Conservation (phyloP, 2,888 invertebrate species). For the Conomelus anceps region DNA sequence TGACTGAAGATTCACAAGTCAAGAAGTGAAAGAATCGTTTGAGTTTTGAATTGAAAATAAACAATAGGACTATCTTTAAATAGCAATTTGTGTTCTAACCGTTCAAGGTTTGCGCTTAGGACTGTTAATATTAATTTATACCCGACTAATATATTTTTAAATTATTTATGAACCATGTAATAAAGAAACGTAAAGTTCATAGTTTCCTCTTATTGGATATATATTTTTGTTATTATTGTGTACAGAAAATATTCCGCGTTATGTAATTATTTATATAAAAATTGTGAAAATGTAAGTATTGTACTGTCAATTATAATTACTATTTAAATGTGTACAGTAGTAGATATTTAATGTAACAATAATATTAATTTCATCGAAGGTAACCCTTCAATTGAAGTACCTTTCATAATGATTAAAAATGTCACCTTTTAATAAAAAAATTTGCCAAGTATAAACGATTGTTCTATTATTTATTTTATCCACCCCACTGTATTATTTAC, state of each 20-base stretch:
- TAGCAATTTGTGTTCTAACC: background rate
- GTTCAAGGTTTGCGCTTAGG: background rate
- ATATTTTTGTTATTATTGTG: conserved; percentile 14
- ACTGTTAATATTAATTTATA: background rate
- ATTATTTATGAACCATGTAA: background rate
- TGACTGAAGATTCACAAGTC: background rate
- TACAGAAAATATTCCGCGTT: conserved; percentile 19
- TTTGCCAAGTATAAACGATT: background rate
- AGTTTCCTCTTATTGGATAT: background rate
- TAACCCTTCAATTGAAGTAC: background rate
- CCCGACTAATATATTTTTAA: background rate
- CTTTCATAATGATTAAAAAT: background rate
- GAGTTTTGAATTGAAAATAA: background rate
- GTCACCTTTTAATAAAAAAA: background rate
- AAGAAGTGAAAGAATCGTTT: background rate
- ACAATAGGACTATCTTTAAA: background rate
- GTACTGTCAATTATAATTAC: conserved; percentile 19
- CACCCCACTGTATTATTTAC: too few species aligned
- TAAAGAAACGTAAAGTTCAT: background rate
- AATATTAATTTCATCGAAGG: background rate
- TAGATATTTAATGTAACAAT: conserved; percentile 15
- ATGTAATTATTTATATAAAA: conserved; percentile 22
- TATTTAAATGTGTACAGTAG: conserved; percentile 20
- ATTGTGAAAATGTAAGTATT: conserved; percentile 26
- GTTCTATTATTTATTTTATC: too few species aligned